Conservation (phyloP, 2,113 vertebrate genomes). For the Channa maculata region DNA sequence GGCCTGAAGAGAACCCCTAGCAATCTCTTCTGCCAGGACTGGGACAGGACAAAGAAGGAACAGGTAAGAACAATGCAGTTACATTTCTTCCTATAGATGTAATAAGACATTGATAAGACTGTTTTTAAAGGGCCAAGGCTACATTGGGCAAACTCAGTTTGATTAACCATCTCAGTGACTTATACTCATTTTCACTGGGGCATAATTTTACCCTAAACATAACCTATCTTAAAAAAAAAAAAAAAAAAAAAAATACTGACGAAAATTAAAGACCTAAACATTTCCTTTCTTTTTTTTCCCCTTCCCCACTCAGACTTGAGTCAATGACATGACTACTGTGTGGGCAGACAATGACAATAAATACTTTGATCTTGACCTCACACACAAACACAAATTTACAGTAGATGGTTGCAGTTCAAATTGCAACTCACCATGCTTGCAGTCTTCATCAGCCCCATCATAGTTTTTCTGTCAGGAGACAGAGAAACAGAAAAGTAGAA, state of each 20-base stretch:
- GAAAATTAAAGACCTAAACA: too few species aligned
- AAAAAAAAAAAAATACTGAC: too few species aligned
- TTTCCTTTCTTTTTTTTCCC: too few species aligned
- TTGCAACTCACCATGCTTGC: conserved; percentile 92
- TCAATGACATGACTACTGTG: too few species aligned
- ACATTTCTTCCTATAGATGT: not conserved
- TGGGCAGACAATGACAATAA: too few species aligned
- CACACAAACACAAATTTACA: not conserved
- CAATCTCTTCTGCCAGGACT: conserved; percentile 94
- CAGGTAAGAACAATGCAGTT: conserved; percentile 6
- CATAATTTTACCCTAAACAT: too few species aligned
- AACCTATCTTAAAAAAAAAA: too few species aligned
- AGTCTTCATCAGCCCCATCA: conserved; percentile 98
- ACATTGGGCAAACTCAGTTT: too few species aligned
- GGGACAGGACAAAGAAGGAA: conserved; percentile 39
- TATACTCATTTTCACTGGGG: too few species aligned
- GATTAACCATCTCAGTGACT: too few species aligned
- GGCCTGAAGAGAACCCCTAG: conserved; percentile 89
- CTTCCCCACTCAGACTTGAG: too few species aligned
- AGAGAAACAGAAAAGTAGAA: conserved; percentile 41
- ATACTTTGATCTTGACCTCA: too few species aligned
- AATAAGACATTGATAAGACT: not conserved
- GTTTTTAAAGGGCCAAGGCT: not conserved
- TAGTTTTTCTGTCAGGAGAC: conserved; percentile 94
- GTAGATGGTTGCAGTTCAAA: conserved; percentile 1